Percentiles rank a stretch among this genome's conserved stretches.
These are phyloP conservation scores for Okapia johnstoni DNA, from an alignment of 2,113 vertebrate genomes.

Conservation along the genomic window DNA sequence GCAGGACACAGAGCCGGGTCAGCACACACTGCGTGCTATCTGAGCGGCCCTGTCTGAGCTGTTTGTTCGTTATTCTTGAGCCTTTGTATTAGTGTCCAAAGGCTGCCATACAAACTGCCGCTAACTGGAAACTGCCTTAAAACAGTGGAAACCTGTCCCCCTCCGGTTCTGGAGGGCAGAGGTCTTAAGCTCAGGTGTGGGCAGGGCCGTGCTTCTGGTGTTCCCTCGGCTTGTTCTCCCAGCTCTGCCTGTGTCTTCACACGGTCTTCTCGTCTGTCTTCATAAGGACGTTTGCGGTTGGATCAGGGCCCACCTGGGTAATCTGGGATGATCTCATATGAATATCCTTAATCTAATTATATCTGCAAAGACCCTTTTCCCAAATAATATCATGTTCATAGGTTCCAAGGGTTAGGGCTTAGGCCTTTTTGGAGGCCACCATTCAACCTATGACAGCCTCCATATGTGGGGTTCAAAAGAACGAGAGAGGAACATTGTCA, in stretches of 20 bases:
- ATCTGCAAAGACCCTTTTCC: background rate
- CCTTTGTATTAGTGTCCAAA: background rate
- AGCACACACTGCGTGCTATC: background rate
- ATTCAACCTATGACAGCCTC: background rate
- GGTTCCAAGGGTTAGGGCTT: background rate
- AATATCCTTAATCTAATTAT: background rate
- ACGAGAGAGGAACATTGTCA: background rate
- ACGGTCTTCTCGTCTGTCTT: background rate
- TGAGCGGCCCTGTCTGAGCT: background rate
- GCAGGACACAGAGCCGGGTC: background rate
- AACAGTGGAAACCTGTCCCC: no score
- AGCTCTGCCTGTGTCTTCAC: background rate
- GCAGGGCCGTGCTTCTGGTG: fast-evolving
- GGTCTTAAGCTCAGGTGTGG: background rate
- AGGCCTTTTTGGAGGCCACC: background rate
- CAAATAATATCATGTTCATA: background rate
- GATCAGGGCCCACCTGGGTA: background rate
- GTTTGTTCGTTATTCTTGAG: background rate
- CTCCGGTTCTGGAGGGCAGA: background rate
- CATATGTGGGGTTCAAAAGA: background rate
- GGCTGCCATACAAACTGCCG: background rate
- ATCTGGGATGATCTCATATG: background rate
- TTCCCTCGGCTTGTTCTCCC: background rate
- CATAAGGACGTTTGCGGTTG: background rate
- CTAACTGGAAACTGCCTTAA: background rate